Evolutionary conservation across 2,888 invertebrate species (phyloP).

Genomic region (Odontothrips loti): DNA sequence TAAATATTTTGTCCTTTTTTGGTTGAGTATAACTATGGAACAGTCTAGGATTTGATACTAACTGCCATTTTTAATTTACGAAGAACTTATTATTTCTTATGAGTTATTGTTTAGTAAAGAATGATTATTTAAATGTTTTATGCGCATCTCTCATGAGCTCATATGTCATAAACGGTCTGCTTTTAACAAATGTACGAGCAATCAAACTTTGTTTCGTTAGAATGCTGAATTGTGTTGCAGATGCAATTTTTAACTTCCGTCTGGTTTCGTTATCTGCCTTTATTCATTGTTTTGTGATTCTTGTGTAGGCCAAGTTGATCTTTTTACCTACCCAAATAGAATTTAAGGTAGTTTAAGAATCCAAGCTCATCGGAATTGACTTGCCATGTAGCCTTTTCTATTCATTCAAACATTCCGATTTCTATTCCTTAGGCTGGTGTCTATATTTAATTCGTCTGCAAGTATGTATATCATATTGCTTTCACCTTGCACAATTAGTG

Average conservation of each 20-base stretch:
- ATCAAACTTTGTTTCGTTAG: background rate
- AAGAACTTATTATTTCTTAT: constrained; percentile 25
- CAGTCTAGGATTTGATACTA: constrained; percentile 25
- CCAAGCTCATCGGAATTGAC: background rate
- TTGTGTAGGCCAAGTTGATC: constrained; percentile 16
- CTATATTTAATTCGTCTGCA: background rate
- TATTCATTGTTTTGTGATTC: constrained; percentile 6
- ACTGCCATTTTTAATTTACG: constrained; percentile 25
- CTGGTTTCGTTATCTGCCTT: background rate
- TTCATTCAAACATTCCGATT: background rate
- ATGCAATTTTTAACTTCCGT: background rate
- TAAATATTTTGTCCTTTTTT: constrained; percentile 21
- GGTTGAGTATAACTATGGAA: constrained; percentile 23
- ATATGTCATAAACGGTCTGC: background rate
- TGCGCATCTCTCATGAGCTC: background rate
- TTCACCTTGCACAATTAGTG: no score
- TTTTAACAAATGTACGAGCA: background rate
- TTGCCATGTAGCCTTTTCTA: constrained; percentile 3
- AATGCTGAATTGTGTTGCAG: background rate
- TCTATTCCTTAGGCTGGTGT: background rate
- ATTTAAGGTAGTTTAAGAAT: background rate
- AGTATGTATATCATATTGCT: background rate
- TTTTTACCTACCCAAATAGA: constrained; percentile 9
- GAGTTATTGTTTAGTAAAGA: constrained; percentile 24
- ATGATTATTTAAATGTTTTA: constrained; percentile 16